phyloP scores from a whole-genome alignment of 2,888 invertebrate species.

The Drosophila cognata region DNA sequence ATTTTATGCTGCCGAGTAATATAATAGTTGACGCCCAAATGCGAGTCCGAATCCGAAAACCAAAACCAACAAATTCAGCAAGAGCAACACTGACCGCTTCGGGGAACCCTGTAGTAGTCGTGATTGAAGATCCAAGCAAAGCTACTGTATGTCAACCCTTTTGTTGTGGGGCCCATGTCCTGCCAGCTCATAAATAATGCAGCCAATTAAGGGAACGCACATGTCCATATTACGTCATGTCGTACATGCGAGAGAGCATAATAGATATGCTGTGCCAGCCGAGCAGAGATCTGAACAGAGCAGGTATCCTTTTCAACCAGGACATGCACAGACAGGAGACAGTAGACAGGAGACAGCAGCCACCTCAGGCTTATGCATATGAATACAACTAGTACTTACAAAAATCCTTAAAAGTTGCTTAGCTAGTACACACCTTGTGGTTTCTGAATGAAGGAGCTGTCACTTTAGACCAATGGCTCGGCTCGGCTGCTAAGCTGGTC shows the following conservation, averaged over 20 bases:
- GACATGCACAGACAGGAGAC: constrained; percentile 40
- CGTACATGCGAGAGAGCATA: constrained; percentile 7
- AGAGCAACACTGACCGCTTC: constrained; percentile 26
- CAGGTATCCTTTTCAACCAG: constrained; percentile 52
- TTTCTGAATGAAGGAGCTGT: constrained; percentile 9
- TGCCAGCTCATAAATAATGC: constrained; percentile 67
- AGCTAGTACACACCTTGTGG: background rate
- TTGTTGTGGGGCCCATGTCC: constrained; percentile 22
- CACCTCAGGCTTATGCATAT: constrained; percentile 13
- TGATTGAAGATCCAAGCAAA: constrained; percentile 54
- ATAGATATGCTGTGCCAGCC: constrained; percentile 16
- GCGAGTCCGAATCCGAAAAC: constrained; percentile 6
- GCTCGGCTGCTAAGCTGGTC: background rate
- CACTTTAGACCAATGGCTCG: background rate
- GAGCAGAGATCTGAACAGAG: background rate
- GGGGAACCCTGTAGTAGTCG: constrained; percentile 1
- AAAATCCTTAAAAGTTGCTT: constrained; percentile 15
- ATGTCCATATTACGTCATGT: constrained; percentile 58
- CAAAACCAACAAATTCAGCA: constrained; percentile 1
- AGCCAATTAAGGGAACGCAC: constrained; percentile 67
- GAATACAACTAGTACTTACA: constrained; percentile 4
- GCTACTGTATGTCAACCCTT: constrained; percentile 71
- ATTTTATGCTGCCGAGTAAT: constrained; percentile 55
- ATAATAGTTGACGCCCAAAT: constrained; percentile 58
- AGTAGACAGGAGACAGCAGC: constrained; percentile 25